Percentiles rank a stretch among this genome's conserved stretches.
Evolutionary conservation across 2,888 invertebrate species (phyloP).

Genomic region (Podabrus alpinus): DNA sequence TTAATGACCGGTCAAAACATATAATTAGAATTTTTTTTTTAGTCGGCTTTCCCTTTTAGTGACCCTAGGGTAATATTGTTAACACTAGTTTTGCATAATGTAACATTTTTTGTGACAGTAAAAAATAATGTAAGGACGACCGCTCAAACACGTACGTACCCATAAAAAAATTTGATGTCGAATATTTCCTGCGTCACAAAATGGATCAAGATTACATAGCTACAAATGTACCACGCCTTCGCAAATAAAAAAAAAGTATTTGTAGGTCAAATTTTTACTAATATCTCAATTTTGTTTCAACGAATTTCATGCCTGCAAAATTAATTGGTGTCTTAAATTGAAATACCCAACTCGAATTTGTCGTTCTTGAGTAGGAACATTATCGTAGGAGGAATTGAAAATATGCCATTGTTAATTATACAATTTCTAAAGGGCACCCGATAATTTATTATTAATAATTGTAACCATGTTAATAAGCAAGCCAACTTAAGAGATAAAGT

Average conservation of each 20-base stretch:
- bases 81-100: not conserved
- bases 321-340: not conserved
- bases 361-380: not conserved
- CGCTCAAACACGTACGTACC: not conserved
- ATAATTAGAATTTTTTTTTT: not conserved
- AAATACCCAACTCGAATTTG: not conserved
- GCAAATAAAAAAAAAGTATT: not conserved
- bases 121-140: not conserved
- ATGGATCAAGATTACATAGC: not conserved
- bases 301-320: not conserved
- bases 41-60: not conserved
- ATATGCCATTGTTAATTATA: not conserved
- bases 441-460: not conserved
- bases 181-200: not conserved
- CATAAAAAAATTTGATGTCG: not conserved
- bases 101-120: not conserved
- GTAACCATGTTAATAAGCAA: not conserved
- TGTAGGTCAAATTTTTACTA: not conserved
- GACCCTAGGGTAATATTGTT: not conserved
- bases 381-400: not conserved
- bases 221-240: not conserved
- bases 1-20: not conserved
- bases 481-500: not conserved
- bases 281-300: not conserved
- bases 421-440: not conserved